phyloP scores from a whole-genome alignment of 2,113 vertebrate genomes.

The Cryptomyrus ogoouensis region DNA sequence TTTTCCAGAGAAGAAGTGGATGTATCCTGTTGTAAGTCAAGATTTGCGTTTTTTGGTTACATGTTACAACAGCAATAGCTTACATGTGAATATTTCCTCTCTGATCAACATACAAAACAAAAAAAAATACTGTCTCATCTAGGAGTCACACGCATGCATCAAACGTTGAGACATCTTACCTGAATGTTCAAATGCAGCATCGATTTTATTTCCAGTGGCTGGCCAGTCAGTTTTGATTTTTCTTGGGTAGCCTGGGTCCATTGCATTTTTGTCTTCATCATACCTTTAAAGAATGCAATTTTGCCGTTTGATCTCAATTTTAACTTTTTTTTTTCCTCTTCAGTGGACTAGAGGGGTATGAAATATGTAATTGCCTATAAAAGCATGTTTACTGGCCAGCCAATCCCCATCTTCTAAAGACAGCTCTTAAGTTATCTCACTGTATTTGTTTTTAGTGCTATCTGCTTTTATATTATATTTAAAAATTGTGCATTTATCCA shows the following conservation, averaged over 20 bases:
- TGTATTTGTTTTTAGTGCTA: neutral
- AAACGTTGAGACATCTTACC: conserved; percentile 22
- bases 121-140: conserved; percentile 3
- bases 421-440: neutral
- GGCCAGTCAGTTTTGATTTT: conserved; percentile 37
- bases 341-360: neutral
- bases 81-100: neutral
- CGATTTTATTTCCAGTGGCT: conserved; percentile 35
- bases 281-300: conserved; percentile 29
- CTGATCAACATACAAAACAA: neutral
- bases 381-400: neutral
- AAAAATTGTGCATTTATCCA: neutral
- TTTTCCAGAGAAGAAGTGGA: conserved; percentile 41
- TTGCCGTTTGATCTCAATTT: neutral
- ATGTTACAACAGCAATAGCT: neutral
- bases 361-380: neutral
- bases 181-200: conserved; percentile 44
- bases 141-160: neutral
- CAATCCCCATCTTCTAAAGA: neutral
- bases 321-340: neutral
- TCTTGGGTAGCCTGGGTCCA: conserved; percentile 49
- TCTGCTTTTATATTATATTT: neutral
- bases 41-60: neutral
- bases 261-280: conserved; percentile 38
- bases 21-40: conserved; percentile 33